Conservation (phyloP, 2,888 invertebrate species). For the Lumbricus terrestris region DNA sequence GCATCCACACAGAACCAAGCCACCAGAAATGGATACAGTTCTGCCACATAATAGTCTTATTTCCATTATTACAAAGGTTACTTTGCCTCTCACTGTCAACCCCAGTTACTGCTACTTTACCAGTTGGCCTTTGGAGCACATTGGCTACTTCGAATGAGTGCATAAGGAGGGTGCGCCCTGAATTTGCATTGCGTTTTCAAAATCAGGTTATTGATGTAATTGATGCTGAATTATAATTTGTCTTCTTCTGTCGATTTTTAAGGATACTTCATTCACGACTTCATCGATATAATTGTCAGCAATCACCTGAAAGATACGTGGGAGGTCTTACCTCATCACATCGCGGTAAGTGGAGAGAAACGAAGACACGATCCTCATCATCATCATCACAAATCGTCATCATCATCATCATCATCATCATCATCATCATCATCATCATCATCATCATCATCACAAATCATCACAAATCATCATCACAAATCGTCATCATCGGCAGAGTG, state of each 20-base stretch:
- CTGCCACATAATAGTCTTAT: too few relatives aligned
- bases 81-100: too few relatives aligned
- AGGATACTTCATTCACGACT: slow-evolving; percentile 49
- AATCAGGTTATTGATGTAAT: neutral
- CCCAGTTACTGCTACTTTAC: too few relatives aligned
- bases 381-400: neutral
- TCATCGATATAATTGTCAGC: slow-evolving; percentile 41
- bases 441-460: neutral
- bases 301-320: slow-evolving; percentile 46
- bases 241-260: neutral
- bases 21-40: too few relatives aligned
- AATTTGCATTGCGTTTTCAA: neutral
- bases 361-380: neutral
- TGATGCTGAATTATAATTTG: neutral
- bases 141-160: neutral
- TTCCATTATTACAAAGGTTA: too few relatives aligned
- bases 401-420: too few relatives aligned
- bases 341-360: slow-evolving; percentile 52
- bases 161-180: neutral
- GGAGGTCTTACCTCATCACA: slow-evolving; percentile 55
- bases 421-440: too few relatives aligned
- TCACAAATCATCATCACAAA: neutral
- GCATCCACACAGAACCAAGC: too few relatives aligned
- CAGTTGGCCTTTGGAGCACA: too few relatives aligned
- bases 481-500: too few relatives aligned